Evolutionary conservation across 1,140 invertebrate species (phyloP), one percentile per base, ranked within the genome.

Genomic region (Brachionus rubens): DNA sequence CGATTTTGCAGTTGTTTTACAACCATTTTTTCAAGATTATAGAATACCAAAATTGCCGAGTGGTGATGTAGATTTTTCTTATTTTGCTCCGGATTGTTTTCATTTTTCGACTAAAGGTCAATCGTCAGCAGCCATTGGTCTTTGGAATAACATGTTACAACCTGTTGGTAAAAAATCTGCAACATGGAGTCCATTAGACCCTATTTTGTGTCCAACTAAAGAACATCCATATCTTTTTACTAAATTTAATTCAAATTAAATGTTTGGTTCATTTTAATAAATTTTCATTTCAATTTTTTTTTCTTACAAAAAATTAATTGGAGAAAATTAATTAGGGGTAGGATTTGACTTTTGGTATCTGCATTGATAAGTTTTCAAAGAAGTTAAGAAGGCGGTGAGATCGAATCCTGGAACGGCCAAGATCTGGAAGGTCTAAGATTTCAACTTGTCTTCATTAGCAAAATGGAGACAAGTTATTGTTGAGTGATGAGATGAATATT

Each of bases 1-100:
- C 19, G 90, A 90, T 79, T 91, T 91, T 79, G 85, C 88, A 3
- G 88, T 90, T 0, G 85, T 90, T 4, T 78, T 83, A 3, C 89
- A 90, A 79, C 87, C 88, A 0, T 65, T 67, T 47, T 47, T 76
- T 3, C n/a, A 40, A 28, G 14, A 76, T 0, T 52, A 24, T n/a
- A 41, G 41, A 76, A 4, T 76, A 26, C 75, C n/a, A 62, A 33
- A 26, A 24, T 36, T 52, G 26, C 12, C 36, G 4, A 33, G 54
- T 50, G 76, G 76, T 6, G 75, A 77, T 4, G 12, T 59, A 26
- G 76, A 77, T 59, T 59, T 72, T n/a, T 54, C 65, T 46, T 77
- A 9, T 47, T 77, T 77, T 65, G 76, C 76, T 19, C 76, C 76
- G 10, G 76, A 77, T 75, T 77, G 76, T 56, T 76, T 76, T 52